Evolutionary conservation across 2,113 vertebrate species (phyloP).

Genomic region (Laterallus jamaicensis): DNA sequence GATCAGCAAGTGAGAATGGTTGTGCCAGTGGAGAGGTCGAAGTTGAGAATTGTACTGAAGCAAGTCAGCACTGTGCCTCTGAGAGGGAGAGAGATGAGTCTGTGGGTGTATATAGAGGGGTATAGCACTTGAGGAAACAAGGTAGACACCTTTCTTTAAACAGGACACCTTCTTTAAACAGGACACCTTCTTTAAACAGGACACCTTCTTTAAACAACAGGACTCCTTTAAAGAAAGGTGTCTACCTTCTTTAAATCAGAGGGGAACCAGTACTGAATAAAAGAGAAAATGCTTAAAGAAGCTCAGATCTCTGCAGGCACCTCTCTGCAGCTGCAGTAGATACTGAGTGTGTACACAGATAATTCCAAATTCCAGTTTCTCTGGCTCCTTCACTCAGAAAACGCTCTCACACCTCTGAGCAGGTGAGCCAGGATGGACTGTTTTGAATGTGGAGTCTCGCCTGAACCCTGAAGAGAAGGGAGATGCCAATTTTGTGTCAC

Average conservation of each 20-base stretch:
- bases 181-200: no score
- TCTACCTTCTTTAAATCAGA: neutral
- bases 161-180: no score
- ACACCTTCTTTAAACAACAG: no score
- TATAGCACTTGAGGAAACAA: neutral
- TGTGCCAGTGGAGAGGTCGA: neutral
- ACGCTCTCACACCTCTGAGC: neutral
- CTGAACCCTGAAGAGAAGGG: neutral
- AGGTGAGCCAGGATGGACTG: neutral
- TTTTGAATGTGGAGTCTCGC: neutral
- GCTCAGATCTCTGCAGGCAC: neutral
- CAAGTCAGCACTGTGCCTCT: neutral
- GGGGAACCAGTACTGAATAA: neutral
- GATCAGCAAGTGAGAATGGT: neutral
- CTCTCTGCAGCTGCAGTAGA: neutral
- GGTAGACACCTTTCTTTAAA: neutral
- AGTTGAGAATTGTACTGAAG: neutral
- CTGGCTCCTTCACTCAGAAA: neutral
- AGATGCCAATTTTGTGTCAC: neutral
- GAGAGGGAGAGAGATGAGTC: rapidly evolving
- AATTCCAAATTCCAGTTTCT: neutral
- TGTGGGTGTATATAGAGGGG: neutral
- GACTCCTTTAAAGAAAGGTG: no score
- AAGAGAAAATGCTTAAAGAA: neutral
- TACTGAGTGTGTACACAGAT: neutral